A percentile compares a stretch with the other conserved stretches of the same genome.
Evolutionary conservation across 2,888 invertebrate species (phyloP).

Genomic region (Drosophila putrida): DNA sequence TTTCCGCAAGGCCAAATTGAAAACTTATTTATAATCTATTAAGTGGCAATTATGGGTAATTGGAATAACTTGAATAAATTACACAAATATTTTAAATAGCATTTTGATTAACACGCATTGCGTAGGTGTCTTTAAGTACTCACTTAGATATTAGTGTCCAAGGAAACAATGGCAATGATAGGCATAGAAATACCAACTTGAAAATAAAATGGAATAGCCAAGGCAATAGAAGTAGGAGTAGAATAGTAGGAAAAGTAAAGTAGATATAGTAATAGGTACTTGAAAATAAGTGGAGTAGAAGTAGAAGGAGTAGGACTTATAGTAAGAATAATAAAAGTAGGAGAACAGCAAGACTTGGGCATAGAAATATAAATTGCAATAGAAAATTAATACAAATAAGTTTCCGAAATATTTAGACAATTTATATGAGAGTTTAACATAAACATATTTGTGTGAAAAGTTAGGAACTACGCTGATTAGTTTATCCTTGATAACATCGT

Average conservation of each 20-base stretch:
- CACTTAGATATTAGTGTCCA: conserved; percentile 9
- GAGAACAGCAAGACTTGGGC: background rate
- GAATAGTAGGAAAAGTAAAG: too few relatives aligned
- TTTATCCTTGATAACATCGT: conserved; percentile 9
- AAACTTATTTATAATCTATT: conserved; percentile 30
- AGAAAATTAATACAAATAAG: background rate
- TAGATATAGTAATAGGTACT: background rate
- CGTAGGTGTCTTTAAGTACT: conserved; percentile 11
- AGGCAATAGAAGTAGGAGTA: background rate
- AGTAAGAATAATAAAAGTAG: background rate
- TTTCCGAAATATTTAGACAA: background rate
- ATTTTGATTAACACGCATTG: conserved; percentile 16
- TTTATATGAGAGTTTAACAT: background rate
- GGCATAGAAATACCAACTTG: too few relatives aligned
- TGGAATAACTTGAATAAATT: conserved; percentile 12
- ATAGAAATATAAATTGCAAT: background rate
- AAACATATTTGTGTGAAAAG: background rate
- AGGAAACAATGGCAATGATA: background rate
- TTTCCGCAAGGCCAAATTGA: conserved; percentile 13
- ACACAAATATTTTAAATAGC: conserved; percentile 11
- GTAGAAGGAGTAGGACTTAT: background rate
- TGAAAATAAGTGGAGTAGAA: background rate
- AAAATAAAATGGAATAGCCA: background rate
- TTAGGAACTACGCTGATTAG: background rate
- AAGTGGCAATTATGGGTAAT: conserved; percentile 25